These are phyloP conservation scores for Epizoanthus rinbou DNA, from an alignment of 92 coral and sea anemone species.

Conservation along the genomic window DNA sequence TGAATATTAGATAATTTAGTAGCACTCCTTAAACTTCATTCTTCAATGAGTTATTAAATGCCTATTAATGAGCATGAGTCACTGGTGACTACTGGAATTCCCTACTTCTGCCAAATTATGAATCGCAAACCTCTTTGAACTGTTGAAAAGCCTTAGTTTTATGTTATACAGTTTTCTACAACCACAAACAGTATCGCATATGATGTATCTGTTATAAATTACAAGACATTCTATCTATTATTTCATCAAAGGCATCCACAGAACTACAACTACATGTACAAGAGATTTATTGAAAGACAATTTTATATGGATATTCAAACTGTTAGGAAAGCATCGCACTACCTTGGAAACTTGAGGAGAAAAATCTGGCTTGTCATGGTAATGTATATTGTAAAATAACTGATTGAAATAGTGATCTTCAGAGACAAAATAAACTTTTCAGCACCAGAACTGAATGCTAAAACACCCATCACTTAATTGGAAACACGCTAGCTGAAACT, in stretches of 20 bases:
- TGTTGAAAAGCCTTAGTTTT: constrained; percentile 3
- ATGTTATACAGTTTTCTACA: not conserved
- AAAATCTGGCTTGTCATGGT: not conserved
- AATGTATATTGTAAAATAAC: not conserved
- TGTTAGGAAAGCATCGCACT: not conserved
- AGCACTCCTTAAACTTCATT: not conserved
- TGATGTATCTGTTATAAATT: not conserved
- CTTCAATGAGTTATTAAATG: constrained; percentile 32
- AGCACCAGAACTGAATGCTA: not conserved
- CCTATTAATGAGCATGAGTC: constrained; percentile 25
- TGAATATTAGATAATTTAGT: not conserved
- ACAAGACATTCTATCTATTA: not conserved
- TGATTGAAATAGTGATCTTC: not conserved
- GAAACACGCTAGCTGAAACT: constrained; percentile 23
- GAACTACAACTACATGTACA: too few species aligned
- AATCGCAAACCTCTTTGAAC: constrained; percentile 20
- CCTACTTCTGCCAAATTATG: constrained; percentile 11
- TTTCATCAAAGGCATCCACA: constrained; percentile 10
- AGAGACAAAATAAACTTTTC: not conserved
- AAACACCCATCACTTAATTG: not conserved
- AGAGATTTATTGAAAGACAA: not conserved
- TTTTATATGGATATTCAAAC: not conserved
- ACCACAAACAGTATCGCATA: constrained; percentile 5
- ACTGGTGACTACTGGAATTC: not conserved
- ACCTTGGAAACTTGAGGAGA: not conserved